Evolutionary conservation across 2,888 invertebrate species (phyloP).

Genomic region (Hirudinaria manillensis): DNA sequence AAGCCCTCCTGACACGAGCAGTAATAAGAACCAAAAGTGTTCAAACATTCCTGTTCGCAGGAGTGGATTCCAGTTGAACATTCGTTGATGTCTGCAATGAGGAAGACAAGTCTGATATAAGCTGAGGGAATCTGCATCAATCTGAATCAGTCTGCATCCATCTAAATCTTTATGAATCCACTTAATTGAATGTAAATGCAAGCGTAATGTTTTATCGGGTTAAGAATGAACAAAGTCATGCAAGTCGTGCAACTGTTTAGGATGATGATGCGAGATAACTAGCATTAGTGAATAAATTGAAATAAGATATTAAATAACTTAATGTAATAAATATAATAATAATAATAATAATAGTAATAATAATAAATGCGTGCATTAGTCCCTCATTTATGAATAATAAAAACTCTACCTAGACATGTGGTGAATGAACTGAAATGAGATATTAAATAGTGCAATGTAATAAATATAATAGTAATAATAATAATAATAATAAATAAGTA

Average conservation of each 20-base stretch:
- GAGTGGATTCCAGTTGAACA: constrained; percentile 9
- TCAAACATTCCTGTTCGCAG: constrained; percentile 17
- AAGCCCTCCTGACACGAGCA: background rate
- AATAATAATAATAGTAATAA: too few relatives aligned
- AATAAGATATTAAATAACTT: too few relatives aligned
- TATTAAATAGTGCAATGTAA: too few relatives aligned
- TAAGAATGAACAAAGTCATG: background rate
- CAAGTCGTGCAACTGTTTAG: background rate
- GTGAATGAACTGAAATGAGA: too few relatives aligned
- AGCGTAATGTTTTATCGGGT: background rate
- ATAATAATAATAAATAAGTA: too few relatives aligned
- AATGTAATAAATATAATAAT: too few relatives aligned
- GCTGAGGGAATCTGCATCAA: background rate
- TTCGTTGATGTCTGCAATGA: constrained; percentile 13
- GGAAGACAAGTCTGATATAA: background rate
- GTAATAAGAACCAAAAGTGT: constrained; percentile 6
- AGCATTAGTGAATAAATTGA: too few relatives aligned
- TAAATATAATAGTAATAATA: too few relatives aligned
- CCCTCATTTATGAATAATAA: too few relatives aligned
- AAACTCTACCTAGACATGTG: too few relatives aligned
- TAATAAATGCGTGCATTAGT: too few relatives aligned
- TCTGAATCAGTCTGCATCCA: background rate
- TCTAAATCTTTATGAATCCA: background rate
- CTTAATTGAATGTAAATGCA: background rate
- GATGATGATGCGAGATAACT: too few relatives aligned